Evolutionary conservation across 2,113 vertebrate genomes (phyloP).

Genomic region (Lanius collurio): DNA sequence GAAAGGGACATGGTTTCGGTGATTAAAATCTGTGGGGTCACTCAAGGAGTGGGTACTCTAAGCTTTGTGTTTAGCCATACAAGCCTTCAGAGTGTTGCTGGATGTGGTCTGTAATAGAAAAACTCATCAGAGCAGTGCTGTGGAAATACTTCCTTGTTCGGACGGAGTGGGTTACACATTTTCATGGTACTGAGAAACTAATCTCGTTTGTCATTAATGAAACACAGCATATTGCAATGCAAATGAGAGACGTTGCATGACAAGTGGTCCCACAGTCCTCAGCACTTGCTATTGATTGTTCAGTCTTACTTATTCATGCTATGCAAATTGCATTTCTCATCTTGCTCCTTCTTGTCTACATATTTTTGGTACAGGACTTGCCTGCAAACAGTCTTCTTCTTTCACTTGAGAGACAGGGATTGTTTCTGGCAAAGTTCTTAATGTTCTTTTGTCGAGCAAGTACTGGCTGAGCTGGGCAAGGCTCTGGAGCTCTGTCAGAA

Average conservation of each 20-base stretch:
- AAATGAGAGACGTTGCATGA: conserved; percentile 27
- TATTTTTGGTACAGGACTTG: conserved; percentile 54
- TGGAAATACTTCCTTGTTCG: neutral
- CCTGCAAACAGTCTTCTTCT: conserved; percentile 31
- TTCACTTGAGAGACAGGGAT: conserved; percentile 13
- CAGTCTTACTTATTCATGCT: conserved; percentile 53
- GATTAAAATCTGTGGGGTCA: neutral
- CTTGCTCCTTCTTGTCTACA: conserved; percentile 49
- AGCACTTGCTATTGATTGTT: conserved; percentile 31
- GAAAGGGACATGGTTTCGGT: neutral
- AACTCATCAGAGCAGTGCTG: neutral
- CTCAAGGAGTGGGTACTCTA: neutral
- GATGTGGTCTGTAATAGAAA: neutral
- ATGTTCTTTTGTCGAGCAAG: neutral
- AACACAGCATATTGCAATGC: conserved; percentile 47
- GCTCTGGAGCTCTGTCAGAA: neutral
- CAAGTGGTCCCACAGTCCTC: conserved; percentile 42
- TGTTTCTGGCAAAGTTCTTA: conserved; percentile 59
- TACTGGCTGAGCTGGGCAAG: neutral
- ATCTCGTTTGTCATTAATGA: conserved; percentile 43
- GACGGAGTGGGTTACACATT: neutral
- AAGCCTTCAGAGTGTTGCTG: neutral
- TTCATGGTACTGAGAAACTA: neutral
- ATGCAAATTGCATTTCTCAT: conserved; percentile 62
- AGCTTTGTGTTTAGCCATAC: neutral